Evolutionary conservation across 2,888 invertebrate species (phyloP).

Genomic region (Zaprionus lineosus): DNA sequence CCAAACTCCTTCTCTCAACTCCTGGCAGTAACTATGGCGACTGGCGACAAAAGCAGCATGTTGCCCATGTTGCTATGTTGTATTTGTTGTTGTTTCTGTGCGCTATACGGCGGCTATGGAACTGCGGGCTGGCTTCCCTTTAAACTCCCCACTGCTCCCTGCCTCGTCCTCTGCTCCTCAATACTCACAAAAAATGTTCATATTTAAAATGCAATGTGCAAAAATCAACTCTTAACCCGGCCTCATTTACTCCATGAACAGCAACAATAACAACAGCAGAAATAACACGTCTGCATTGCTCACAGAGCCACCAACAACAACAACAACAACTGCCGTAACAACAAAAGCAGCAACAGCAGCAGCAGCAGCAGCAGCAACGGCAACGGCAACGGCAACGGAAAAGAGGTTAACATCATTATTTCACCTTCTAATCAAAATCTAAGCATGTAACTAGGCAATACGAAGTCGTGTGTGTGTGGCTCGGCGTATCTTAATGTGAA

Average conservation of each 20-base stretch:
- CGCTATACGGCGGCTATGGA: too few species aligned
- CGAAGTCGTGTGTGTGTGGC: slow-evolving; percentile 38
- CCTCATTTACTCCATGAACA: slow-evolving; percentile 58
- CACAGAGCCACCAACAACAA: slow-evolving; percentile 31
- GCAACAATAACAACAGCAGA: slow-evolving; percentile 29
- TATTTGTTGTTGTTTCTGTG: slow-evolving; percentile 4
- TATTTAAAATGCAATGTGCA: slow-evolving; percentile 59
- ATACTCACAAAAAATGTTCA: slow-evolving; percentile 48
- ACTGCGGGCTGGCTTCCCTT: slow-evolving; percentile 33
- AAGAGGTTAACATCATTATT: slow-evolving; percentile 79
- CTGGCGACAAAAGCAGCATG: slow-evolving; percentile 55
- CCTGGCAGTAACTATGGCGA: slow-evolving; percentile 35
- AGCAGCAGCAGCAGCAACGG: slow-evolving; percentile 1
- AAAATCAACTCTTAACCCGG: slow-evolving; percentile 68
- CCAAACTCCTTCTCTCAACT: slow-evolving; percentile 25
- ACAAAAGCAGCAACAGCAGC: neutral
- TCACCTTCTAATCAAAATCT: slow-evolving; percentile 78
- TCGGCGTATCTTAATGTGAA: neutral
- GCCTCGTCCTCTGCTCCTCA: slow-evolving; percentile 8
- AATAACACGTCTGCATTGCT: slow-evolving; percentile 23
- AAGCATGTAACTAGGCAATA: slow-evolving; percentile 56
- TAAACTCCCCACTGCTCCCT: neutral
- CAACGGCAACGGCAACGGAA: slow-evolving; percentile 7
- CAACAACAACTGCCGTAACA: slow-evolving; percentile 1
- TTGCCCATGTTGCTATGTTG: slow-evolving; percentile 21